Conservation (phyloP, 2,888 invertebrate species). For the Diadromus collaris region DNA sequence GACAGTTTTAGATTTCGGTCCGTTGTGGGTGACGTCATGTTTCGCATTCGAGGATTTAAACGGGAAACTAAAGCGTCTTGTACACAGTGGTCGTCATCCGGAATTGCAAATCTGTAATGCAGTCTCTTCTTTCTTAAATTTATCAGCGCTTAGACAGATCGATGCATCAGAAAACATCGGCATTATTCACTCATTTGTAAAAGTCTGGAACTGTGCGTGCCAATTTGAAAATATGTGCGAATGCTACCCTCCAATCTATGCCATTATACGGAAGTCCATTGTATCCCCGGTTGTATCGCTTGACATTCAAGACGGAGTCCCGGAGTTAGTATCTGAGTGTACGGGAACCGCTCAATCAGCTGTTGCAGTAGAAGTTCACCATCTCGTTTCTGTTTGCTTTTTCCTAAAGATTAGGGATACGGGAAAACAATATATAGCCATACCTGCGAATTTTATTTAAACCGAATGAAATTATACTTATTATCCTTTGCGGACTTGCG, state of each 20-base stretch:
- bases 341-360: neutral
- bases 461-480: neutral
- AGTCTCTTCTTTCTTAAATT: constrained; percentile 10
- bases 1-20: constrained; percentile 47
- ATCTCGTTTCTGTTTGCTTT: neutral
- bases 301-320: neutral
- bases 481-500: neutral
- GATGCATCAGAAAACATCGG: neutral
- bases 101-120: constrained; percentile 15
- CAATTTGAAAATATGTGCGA: neutral
- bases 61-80: constrained; percentile 15
- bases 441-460: constrained; percentile 2
- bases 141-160: neutral
- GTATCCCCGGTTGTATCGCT: neutral
- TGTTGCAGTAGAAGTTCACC: neutral
- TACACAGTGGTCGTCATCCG: constrained; percentile 14
- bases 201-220: neutral
- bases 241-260: constrained; percentile 11
- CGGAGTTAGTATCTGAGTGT: neutral
- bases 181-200: constrained; percentile 1
- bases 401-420: neutral
- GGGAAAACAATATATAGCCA: neutral
- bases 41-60: constrained; percentile 59
- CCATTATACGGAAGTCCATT: constrained; percentile 3
- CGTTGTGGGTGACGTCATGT: constrained; percentile 55